Percentiles rank a stretch among this genome's conserved stretches.
Conservation (phyloP, 2,113 vertebrate genomes). For the Cynoglossus semilaevis region DNA sequence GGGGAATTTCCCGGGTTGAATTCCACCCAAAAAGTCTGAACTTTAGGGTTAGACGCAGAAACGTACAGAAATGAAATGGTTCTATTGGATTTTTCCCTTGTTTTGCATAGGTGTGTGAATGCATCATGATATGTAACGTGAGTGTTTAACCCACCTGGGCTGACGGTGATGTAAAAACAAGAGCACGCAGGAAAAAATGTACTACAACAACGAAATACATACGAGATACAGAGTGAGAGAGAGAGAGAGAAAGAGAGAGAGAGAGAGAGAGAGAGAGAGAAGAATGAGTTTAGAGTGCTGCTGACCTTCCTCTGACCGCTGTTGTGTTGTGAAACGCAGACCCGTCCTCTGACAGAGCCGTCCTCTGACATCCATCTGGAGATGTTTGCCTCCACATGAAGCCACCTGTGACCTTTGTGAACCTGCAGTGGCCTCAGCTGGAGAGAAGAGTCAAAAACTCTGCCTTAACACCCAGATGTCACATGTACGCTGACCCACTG, state of each 20-base stretch:
- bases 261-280: background rate
- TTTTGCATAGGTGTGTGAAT: background rate
- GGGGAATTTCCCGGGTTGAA: conserved; percentile 49
- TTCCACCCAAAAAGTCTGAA: conserved; percentile 22
- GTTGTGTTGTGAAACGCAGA: conserved; percentile 7
- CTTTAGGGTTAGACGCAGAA: background rate
- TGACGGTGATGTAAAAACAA: too few species aligned
- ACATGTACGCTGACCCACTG: background rate
- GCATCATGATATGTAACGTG: background rate
- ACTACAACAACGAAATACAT: too few species aligned
- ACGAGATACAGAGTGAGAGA: background rate
- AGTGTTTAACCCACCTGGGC: background rate
- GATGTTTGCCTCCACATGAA: conserved; percentile 41
- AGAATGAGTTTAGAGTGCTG: conserved; percentile 18
- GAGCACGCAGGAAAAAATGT: too few species aligned
- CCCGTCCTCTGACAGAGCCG: conserved; percentile 50
- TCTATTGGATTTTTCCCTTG: background rate
- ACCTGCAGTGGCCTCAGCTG: conserved; percentile 31
- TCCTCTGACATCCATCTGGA: conserved; percentile 60
- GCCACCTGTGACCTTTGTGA: conserved; percentile 53
- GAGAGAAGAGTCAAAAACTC: background rate
- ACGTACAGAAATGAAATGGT: conserved; percentile 11
- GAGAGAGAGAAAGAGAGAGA: background rate
- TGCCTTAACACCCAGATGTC: background rate
- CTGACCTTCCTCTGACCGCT: conserved; percentile 21